These are phyloP conservation scores for Sterrhoptilus dennistouni DNA, from an alignment of 2,113 vertebrate species.

Conservation along the genomic window DNA sequence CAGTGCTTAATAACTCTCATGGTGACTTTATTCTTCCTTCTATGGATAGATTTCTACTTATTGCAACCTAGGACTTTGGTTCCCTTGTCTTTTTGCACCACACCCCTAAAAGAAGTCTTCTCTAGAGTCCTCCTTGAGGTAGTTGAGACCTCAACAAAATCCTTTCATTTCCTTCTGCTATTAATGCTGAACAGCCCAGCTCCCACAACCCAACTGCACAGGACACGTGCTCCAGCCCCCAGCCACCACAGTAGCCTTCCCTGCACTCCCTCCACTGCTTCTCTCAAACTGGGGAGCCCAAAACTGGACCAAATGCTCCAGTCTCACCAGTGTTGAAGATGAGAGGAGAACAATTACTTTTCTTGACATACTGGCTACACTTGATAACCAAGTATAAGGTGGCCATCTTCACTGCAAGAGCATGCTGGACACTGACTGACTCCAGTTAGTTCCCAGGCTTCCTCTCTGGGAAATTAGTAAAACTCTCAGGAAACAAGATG, in stretches of 20 bases:
- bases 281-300: not conserved
- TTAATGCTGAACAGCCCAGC: not conserved
- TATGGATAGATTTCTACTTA: not conserved
- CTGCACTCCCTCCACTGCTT: accelerated
- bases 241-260: not conserved
- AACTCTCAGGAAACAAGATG: not conserved
- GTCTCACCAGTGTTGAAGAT: not conserved
- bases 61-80: not conserved
- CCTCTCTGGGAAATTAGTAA: not conserved
- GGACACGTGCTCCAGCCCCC: not conserved
- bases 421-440: not conserved
- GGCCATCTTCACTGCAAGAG: not conserved
- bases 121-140: not conserved
- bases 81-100: not conserved
- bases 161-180: not conserved
- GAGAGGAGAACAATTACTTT: not conserved
- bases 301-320: not conserved
- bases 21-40: not conserved
- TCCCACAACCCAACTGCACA: accelerated
- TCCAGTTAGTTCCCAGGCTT: not conserved
- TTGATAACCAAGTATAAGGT: not conserved
- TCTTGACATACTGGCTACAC: not conserved
- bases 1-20: not conserved
- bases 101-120: not conserved
- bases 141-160: not conserved